Percentiles rank a stretch among this genome's conserved stretches.
Conservation (phyloP, 2,797 vertebrate genomes). For the Siniperca scherzeri region DNA sequence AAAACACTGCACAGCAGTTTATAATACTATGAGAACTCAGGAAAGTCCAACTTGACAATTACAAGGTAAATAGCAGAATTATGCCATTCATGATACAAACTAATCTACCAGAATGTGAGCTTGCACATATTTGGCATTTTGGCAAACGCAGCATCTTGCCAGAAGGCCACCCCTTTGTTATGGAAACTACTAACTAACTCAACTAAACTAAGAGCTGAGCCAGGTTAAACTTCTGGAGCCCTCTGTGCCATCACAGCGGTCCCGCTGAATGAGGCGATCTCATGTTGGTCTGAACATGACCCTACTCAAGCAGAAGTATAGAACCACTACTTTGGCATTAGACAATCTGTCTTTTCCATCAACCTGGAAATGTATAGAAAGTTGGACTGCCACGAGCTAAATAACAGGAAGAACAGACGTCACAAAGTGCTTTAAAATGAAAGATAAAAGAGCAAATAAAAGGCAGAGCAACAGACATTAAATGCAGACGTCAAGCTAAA, state of each 20-base stretch:
- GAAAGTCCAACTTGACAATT: not conserved
- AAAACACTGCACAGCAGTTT: too few species aligned
- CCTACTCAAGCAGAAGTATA: not conserved
- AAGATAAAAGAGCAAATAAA: too few species aligned
- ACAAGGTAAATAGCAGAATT: not conserved
- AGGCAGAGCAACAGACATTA: not conserved
- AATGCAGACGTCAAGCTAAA: too few species aligned
- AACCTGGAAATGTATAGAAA: not conserved
- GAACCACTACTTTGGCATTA: not conserved
- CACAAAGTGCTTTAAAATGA: too few species aligned
- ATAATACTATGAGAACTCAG: too few species aligned
- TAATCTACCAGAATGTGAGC: not conserved
- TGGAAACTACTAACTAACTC: not conserved
- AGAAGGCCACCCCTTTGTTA: not conserved
- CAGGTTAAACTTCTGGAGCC: not conserved
- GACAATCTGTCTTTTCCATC: not conserved
- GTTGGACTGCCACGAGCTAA: not conserved
- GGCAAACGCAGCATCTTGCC: not conserved
- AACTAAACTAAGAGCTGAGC: not conserved
- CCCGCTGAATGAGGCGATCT: not conserved
- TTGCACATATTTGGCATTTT: not conserved
- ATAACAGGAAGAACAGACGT: not conserved
- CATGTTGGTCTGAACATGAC: not conserved
- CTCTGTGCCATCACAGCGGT: not conserved
- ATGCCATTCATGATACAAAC: not conserved